Evolutionary conservation across 2,797 vertebrate genomes (phyloP).

Genomic region (Phrynocephalus forsythii): DNA sequence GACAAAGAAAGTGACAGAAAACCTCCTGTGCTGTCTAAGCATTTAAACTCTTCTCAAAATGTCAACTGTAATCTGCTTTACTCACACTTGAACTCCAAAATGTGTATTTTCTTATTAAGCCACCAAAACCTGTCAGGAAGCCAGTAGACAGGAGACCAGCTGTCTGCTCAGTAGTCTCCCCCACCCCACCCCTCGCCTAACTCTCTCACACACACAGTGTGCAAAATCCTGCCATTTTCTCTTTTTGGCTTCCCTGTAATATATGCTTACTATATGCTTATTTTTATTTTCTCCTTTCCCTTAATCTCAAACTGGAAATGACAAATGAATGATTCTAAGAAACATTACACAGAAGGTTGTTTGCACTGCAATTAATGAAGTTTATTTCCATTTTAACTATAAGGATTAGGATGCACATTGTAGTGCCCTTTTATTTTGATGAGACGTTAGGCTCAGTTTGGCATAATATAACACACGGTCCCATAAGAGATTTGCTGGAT

Average conservation of each 20-base stretch:
- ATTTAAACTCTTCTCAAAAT: conserved; percentile 65
- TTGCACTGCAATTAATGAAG: conserved; percentile 3
- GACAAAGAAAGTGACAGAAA: conserved; percentile 60
- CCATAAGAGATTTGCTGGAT: conserved; percentile 30
- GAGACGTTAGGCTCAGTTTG: conserved; percentile 49
- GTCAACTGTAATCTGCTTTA: conserved; percentile 57
- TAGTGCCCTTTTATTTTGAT: conserved; percentile 46
- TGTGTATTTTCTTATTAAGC: conserved; percentile 51
- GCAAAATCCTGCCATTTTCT: not conserved
- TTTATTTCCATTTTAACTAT: conserved; percentile 21
- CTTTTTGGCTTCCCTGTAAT: conserved; percentile 10
- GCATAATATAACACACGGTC: conserved; percentile 34
- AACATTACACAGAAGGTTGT: not conserved
- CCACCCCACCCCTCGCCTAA: not conserved
- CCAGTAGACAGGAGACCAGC: conserved; percentile 15
- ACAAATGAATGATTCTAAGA: conserved; percentile 41
- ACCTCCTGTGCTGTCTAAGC: conserved; percentile 66
- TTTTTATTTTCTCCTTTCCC: conserved; percentile 23
- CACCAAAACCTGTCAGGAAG: conserved; percentile 44
- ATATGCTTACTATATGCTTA: conserved; percentile 24
- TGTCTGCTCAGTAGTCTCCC: not conserved
- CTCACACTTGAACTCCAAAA: conserved; percentile 48
- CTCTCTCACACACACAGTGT: conserved; percentile 11
- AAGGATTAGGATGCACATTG: conserved; percentile 3
- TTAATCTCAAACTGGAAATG: conserved; percentile 18